These are phyloP conservation scores for Morphnarchus princeps DNA, from an alignment of 2,113 vertebrate genomes.

Conservation along the genomic window DNA sequence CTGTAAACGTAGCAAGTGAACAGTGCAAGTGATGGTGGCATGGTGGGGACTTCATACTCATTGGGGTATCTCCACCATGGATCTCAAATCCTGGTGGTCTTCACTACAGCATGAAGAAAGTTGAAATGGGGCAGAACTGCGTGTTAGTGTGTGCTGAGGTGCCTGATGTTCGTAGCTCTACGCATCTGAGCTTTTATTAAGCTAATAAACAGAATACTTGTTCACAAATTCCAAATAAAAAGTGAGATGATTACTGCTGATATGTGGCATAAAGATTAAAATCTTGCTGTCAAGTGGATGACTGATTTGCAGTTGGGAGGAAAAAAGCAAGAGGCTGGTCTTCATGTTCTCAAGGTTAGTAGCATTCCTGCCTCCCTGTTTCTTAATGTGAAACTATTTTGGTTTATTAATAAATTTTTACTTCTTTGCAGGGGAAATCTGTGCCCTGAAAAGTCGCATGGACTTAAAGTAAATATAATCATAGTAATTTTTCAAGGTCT, in stretches of 20 bases:
- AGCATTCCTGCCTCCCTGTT: background rate
- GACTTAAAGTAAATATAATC: background rate
- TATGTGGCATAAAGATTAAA: background rate
- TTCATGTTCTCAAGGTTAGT: constrained; percentile 39
- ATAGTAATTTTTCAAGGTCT: background rate
- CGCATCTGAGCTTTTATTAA: background rate
- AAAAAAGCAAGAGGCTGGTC: background rate
- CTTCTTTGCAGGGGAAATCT: constrained; percentile 61
- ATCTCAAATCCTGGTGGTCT: background rate
- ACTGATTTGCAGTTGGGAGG: background rate
- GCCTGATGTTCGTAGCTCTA: background rate
- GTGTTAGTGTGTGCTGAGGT: background rate
- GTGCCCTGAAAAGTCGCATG: constrained; percentile 31
- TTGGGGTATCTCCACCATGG: background rate
- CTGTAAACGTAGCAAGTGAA: background rate
- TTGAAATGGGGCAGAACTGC: background rate
- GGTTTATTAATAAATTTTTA: constrained; percentile 47
- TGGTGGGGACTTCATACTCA: background rate
- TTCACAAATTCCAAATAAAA: background rate
- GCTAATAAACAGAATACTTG: constrained; percentile 24
- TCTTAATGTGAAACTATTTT: background rate
- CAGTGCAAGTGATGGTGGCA: background rate
- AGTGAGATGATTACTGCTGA: background rate
- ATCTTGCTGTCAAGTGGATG: background rate
- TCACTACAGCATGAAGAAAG: background rate